A percentile compares a stretch with the other conserved stretches of the same genome.
Evolutionary conservation across 2,113 vertebrate species (phyloP).

Genomic region (Epinephelus lanceolatus): DNA sequence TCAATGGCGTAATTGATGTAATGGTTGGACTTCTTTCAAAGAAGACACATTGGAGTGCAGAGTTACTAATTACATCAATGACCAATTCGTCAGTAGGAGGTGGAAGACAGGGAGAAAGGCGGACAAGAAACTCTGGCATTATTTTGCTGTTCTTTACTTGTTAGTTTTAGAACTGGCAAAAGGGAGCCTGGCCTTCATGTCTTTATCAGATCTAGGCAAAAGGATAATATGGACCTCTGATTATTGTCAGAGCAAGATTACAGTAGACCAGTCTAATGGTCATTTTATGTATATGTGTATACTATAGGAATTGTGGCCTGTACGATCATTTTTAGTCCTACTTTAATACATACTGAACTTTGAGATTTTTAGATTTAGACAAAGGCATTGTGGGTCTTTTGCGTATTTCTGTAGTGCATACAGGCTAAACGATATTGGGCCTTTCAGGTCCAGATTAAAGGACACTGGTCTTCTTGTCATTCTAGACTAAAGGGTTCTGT

Average conservation of each 20-base stretch:
- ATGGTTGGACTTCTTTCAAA: constrained; percentile 42
- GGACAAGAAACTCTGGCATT: neutral
- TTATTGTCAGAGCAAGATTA: neutral
- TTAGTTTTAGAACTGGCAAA: neutral
- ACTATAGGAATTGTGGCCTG: neutral
- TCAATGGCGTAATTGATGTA: constrained; percentile 29
- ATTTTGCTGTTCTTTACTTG: neutral
- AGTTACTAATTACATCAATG: constrained; percentile 37
- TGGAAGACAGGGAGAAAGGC: neutral
- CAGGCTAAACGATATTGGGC: neutral
- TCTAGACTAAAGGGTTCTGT: neutral
- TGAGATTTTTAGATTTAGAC: neutral
- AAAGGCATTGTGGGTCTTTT: neutral
- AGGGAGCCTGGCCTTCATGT: neutral
- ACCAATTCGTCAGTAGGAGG: neutral
- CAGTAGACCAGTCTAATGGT: neutral
- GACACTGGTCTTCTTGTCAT: neutral
- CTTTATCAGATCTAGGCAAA: neutral
- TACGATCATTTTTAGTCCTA: neutral
- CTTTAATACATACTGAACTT: neutral
- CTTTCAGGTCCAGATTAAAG: neutral
- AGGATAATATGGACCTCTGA: no score
- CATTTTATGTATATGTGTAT: neutral
- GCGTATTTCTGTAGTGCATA: no score
- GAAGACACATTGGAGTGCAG: constrained; percentile 17